Evolutionary conservation across 2,888 invertebrate species (phyloP), one percentile per base, ranked within the genome.

Genomic region (Tortrix viridana): DNA sequence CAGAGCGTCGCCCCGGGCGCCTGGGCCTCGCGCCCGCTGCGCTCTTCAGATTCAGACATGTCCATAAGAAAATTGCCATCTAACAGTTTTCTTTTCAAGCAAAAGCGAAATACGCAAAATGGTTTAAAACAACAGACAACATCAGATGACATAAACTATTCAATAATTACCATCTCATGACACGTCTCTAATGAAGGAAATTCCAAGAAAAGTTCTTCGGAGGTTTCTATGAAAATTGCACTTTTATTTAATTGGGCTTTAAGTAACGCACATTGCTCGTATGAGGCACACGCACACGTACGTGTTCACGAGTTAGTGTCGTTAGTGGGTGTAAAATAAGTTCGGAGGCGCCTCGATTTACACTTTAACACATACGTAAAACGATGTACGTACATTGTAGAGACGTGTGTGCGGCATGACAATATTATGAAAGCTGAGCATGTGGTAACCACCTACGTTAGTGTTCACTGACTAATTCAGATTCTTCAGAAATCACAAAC

Each of bases 381-480:
- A 38, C 59, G 32, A 55, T 69, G 63, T 74, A 68, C 65, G 71
- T 70, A 70, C 64, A 69, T n/a, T n/a, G 52, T 62, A 49, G 49
- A 54, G 32, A 66, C 65, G 69, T 74, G 70, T 75, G 78, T 65
- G 78, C 75, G 56, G 59, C 59, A 70, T 76, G 72, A 82, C 72
- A 67, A 74, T 69, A 80, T 76, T 77, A 74, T 74, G 73, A 78
- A 79, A 77, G 62, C 48, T 70, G 79, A 67, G 69, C 71, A 71
- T 72, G 74, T 83, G 85, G 81, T 83, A 75, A 54, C 73, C 70
- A 69, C 43, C 71, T 69, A 66, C 66, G 69, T 74, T 70, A 72
- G 79, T 85, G 78, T 83, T 76, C 63, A 76, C 71, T 66, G 65
- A 74, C 68, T 71, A 76, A 82, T 81, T 82, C 76, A 82, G 78